phyloP scores from a whole-genome alignment of 2,797 vertebrate species.

The Enteromius trimaculatus region DNA sequence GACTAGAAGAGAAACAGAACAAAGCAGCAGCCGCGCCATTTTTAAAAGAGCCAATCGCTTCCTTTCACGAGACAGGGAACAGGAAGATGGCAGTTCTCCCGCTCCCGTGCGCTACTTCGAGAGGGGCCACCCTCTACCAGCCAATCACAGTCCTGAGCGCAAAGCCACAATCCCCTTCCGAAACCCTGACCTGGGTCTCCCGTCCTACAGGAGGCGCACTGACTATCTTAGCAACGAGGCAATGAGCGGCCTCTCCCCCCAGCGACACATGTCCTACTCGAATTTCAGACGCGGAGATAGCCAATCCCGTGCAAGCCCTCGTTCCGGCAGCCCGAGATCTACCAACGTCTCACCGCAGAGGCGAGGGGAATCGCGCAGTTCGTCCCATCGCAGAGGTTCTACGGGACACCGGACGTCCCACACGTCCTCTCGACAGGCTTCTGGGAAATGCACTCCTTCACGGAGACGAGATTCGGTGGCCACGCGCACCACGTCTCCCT shows the following conservation, averaged over 20 bases:
- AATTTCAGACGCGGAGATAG: conserved; percentile 78
- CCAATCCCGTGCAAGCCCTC: conserved; percentile 60
- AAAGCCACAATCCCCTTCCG: conserved; percentile 81
- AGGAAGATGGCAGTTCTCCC: conserved; percentile 54
- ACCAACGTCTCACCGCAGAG: conserved; percentile 74
- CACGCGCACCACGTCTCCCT: conserved; percentile 66
- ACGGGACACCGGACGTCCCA: conserved; percentile 59
- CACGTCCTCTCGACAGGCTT: conserved; percentile 68
- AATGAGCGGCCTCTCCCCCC: conserved; percentile 80
- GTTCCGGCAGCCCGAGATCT: conserved; percentile 75
- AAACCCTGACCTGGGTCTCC: conserved; percentile 78
- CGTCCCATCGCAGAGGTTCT: conserved; percentile 65
- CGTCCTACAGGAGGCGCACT: conserved; percentile 75
- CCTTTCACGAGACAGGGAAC: conserved; percentile 62
- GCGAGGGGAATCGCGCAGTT: conserved; percentile 55
- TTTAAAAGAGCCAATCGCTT: conserved; percentile 70
- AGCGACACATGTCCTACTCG: conserved; percentile 79
- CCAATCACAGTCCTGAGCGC: conserved; percentile 76
- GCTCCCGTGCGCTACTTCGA: conserved; percentile 68
- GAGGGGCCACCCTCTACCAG: conserved; percentile 75
- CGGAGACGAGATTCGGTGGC: conserved; percentile 64
- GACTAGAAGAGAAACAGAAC: conserved; percentile 69
- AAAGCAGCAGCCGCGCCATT: conserved; percentile 75
- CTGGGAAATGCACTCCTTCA: conserved; percentile 74
- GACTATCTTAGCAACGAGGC: conserved; percentile 69